phyloP scores from a whole-genome alignment of 2,113 vertebrate species.

The Menura novaehollandiae region DNA sequence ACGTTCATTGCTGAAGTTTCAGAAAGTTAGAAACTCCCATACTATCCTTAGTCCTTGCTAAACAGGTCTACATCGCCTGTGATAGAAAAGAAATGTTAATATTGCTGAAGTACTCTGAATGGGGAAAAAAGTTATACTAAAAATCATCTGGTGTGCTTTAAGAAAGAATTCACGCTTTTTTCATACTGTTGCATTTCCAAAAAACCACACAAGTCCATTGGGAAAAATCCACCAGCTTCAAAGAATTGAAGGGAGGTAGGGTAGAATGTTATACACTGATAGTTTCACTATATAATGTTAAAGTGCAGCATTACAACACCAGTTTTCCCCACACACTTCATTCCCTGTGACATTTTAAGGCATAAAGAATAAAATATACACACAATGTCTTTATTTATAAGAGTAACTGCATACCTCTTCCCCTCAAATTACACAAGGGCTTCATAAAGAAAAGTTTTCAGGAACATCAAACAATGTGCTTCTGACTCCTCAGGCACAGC shows the following conservation, averaged over 20 bases:
- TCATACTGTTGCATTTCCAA: background rate
- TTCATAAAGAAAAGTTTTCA: background rate
- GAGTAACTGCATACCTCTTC: background rate
- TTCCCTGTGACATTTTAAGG: background rate
- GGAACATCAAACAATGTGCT: background rate
- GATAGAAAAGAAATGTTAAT: background rate
- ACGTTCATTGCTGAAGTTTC: background rate
- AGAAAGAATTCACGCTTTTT: background rate
- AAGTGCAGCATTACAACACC: background rate
- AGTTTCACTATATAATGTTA: background rate
- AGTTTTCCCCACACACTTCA: background rate
- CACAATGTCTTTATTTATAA: background rate
- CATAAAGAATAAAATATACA: background rate
- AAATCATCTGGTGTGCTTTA: background rate
- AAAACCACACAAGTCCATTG: background rate
- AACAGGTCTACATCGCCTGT: rapidly evolving
- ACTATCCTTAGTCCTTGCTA: background rate
- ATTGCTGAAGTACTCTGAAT: background rate
- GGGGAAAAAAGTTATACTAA: background rate
- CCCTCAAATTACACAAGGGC: background rate
- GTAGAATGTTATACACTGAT: background rate
- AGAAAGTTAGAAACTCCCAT: background rate
- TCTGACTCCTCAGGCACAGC: background rate
- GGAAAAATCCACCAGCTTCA: background rate
- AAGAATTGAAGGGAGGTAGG: background rate